These are phyloP conservation scores for Amphipoea lucens DNA, from an alignment of 2,888 invertebrate species.

Conservation along the genomic window DNA sequence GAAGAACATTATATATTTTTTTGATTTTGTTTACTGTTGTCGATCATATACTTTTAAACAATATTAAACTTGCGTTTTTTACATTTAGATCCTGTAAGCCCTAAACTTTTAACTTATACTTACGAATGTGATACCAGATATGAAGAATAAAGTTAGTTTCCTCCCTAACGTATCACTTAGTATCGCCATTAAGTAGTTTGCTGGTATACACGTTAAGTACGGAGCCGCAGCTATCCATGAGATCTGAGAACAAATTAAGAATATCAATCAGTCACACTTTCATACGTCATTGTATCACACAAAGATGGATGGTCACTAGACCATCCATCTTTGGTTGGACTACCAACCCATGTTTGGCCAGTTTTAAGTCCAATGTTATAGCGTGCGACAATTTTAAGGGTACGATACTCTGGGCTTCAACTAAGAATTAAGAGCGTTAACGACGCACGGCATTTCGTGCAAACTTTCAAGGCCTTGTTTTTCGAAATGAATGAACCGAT, in stretches of 20 bases:
- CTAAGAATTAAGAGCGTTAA: no score
- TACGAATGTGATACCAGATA: constrained; percentile 77
- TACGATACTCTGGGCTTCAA: background rate
- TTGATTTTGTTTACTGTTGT: no score
- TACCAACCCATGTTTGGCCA: background rate
- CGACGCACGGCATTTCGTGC: no score
- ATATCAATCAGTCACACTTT: background rate
- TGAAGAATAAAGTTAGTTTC: constrained; percentile 75
- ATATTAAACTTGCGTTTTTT: no score
- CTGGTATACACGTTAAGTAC: constrained; percentile 76
- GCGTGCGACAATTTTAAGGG: background rate
- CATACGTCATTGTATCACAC: background rate
- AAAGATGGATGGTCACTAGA: background rate
- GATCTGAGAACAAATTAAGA: constrained; percentile 70
- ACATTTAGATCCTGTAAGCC: no score
- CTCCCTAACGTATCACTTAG: constrained; percentile 80
- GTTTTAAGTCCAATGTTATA: background rate
- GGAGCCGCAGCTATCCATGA: constrained; percentile 83
- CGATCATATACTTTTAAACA: no score
- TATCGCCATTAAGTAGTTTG: constrained; percentile 74
- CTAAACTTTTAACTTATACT: constrained; percentile 38
- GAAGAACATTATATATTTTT: no score
- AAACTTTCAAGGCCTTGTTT: no score
- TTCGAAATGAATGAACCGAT: no score
- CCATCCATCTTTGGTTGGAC: no score